These are phyloP conservation scores for Brotula barbata DNA, from an alignment of 2,797 vertebrate species.

Conservation along the genomic window DNA sequence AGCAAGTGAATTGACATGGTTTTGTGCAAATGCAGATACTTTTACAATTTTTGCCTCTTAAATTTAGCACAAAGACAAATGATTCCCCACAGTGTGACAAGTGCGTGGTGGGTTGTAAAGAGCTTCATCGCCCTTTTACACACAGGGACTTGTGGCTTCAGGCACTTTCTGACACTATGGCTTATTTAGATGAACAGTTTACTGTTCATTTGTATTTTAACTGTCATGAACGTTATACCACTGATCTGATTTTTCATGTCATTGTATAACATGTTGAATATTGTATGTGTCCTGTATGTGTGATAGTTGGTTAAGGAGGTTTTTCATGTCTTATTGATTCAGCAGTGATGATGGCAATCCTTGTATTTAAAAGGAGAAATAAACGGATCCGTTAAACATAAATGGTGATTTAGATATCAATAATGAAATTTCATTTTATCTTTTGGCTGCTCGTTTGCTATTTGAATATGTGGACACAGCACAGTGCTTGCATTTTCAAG, in stretches of 20 bases:
- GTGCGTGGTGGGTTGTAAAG: neutral
- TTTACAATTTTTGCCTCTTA: no score
- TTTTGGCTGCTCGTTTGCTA: no score
- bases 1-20: no score
- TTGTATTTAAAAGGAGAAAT: constrained; percentile 58
- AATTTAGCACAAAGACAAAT: neutral
- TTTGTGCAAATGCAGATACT: no score
- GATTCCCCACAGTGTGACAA: neutral
- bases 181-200: constrained; percentile 30
- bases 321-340: constrained; percentile 30
- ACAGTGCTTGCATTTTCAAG: no score
- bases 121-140: constrained; percentile 2
- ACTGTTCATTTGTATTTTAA: constrained; percentile 16
- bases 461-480: no score
- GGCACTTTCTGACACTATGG: constrained; percentile 56
- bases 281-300: constrained; percentile 15
- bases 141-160: constrained; percentile 15
- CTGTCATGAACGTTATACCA: constrained; percentile 34
- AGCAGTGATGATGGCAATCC: constrained; percentile 49
- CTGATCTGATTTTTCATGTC: constrained; percentile 33
- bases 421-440: no score
- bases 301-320: constrained; percentile 15
- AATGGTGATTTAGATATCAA: neutral
- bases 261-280: constrained; percentile 30
- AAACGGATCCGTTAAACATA: constrained; percentile 39